A percentile compares a stretch with the other conserved stretches of the same genome.
Evolutionary conservation across 2,797 vertebrate species (phyloP).

Genomic region (Rhynchotus rufescens): DNA sequence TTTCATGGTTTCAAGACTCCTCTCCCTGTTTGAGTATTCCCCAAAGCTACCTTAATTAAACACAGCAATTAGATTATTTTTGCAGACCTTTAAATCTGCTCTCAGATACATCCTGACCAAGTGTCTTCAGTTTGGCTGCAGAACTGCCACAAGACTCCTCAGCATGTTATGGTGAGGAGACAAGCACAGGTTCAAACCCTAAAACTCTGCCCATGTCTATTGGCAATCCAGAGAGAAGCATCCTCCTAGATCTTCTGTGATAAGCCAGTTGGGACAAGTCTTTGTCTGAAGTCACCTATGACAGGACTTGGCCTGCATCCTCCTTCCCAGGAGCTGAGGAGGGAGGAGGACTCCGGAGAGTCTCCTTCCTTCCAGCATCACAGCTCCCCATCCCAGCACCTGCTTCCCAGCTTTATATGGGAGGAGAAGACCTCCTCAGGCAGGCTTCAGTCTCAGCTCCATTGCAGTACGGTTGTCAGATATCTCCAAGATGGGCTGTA

Average conservation of each 20-base stretch:
- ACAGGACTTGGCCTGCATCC: background rate
- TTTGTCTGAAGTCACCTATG: background rate
- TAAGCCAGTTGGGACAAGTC: background rate
- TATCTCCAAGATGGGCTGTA: background rate
- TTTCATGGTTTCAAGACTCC: background rate
- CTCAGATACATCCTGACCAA: background rate
- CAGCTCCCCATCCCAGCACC: background rate
- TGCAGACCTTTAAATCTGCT: background rate
- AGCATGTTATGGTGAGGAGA: background rate
- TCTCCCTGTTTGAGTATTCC: background rate
- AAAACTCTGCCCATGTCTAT: background rate
- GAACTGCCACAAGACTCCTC: background rate
- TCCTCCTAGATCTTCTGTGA: background rate
- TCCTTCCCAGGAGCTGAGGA: background rate
- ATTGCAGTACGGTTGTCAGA: background rate
- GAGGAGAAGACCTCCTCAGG: background rate
- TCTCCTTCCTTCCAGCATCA: background rate
- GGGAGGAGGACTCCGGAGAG: background rate
- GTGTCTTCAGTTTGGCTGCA: background rate
- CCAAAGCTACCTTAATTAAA: background rate
- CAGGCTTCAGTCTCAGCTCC: background rate
- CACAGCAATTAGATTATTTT: background rate
- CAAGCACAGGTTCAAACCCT: background rate
- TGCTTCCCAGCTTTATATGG: accelerated
- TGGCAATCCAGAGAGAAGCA: background rate